Base-by-base conservation (phyloP, 2,797 vertebrate genomes). In the Eulemur coronatus region DNA sequence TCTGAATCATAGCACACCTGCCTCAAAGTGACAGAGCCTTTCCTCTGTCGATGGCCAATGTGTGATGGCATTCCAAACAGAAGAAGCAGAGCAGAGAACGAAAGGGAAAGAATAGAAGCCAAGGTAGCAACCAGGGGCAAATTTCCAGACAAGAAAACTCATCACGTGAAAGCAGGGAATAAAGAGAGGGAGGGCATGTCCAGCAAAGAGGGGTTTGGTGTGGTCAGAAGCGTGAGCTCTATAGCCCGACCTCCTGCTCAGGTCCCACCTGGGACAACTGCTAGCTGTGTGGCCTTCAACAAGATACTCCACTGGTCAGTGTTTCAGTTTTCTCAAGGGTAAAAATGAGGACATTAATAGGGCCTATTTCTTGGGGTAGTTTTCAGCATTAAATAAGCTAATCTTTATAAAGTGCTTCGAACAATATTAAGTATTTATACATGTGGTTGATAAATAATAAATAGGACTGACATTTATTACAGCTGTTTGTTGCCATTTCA, bases 331-430 rank as follows among this genome's bases (percentile, higher is more conserved):
- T 65, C 55, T 84, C 33, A n/a, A 65, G 15, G 14, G 7, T 46
- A 18, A 61, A 75, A 72, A 59, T 35, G 2, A 15, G 14, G 2
- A 52, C 65, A 84, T 26, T 18, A 63, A 43, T 8, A 76, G 14
- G 18, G 52, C 82, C 12, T 33, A 38, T 75, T 93, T 81, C 17
- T 10, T 63, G 33, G 46, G 8, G 4, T 4, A 52, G 65, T 24
- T 86, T 61, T 63, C 18, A 91, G 63, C 57, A 94, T 79, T 43
- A 41, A 94, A n/a, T 46, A 55, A 28, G 22, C 33, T 75, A 73
- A 43, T 69, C 50, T 52, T 61, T 28, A 0, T 7, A 67, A 91
- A 67, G 17, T 92, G 15, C 6, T 63, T 78, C 9, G 2, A 24
- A 89, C 59, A 69, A 38, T 38, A 75, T 41, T 70, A 92, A 78